Percentiles rank a stretch among this genome's conserved stretches.
Evolutionary conservation across 1,140 invertebrate species (phyloP).

Genomic region (Bombus balteatus): DNA sequence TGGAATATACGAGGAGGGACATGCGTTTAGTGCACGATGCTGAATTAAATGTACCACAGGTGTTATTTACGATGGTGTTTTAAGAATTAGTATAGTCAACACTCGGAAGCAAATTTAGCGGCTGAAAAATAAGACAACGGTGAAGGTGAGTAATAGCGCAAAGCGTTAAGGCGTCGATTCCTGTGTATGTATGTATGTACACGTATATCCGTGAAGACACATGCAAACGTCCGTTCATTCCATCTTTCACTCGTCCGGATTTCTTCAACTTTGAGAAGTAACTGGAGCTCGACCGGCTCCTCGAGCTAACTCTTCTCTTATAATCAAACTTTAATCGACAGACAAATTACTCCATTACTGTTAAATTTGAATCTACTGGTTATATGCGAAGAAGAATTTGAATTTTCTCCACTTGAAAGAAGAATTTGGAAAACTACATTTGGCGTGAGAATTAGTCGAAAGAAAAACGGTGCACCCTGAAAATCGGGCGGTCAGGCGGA

Average conservation of each 20-base stretch:
- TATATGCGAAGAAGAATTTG: neutral
- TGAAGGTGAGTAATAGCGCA: slow-evolving; percentile 65
- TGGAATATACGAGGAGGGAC: neutral
- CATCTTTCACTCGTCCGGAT: neutral
- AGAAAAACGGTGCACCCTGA: neutral
- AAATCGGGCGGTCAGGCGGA: neutral
- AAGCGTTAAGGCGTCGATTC: slow-evolving; percentile 68
- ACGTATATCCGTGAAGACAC: slow-evolving; percentile 33
- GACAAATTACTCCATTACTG: neutral
- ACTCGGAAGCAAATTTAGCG: slow-evolving; percentile 24
- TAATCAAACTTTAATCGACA: neutral
- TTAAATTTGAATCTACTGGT: too few relatives aligned
- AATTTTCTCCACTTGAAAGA: too few relatives aligned
- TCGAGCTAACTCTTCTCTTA: neutral
- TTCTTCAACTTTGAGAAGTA: neutral
- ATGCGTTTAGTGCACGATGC: slow-evolving; percentile 7
- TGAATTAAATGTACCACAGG: neutral
- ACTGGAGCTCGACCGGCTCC: neutral
- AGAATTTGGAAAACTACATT: neutral
- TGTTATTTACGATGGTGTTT: neutral
- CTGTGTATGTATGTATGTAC: slow-evolving; percentile 41
- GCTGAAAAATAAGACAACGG: slow-evolving; percentile 10
- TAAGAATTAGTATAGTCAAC: slow-evolving; percentile 33
- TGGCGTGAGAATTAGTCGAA: neutral
- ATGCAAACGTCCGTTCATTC: slow-evolving; percentile 39